Evolutionary conservation across 2,888 invertebrate genomes (phyloP).

Genomic region (Steromphala cineraria): DNA sequence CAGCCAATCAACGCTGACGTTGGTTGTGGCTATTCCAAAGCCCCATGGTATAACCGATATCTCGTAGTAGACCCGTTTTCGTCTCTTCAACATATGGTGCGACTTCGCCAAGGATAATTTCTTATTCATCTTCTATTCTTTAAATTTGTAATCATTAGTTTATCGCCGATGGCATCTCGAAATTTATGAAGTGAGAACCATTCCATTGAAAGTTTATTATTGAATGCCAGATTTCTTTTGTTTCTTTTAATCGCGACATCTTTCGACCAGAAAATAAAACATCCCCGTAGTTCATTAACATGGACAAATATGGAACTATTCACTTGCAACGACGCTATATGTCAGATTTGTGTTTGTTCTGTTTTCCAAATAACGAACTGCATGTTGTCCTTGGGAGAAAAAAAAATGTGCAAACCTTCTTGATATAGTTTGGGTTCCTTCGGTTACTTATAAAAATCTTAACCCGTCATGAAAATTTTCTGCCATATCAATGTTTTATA

Average conservation of each 20-base stretch:
- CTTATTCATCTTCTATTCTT: background rate
- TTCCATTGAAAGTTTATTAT: background rate
- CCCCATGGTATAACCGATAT: background rate
- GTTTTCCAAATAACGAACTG: too few species aligned
- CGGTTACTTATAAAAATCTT: too few species aligned
- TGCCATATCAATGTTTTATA: too few species aligned
- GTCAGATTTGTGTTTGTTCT: too few species aligned
- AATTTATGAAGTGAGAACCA: background rate
- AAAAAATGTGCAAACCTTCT: too few species aligned
- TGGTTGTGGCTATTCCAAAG: constrained; percentile 3
- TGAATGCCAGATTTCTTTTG: background rate
- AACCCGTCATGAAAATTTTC: too few species aligned
- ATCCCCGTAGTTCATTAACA: too few species aligned
- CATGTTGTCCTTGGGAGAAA: too few species aligned
- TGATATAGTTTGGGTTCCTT: too few species aligned
- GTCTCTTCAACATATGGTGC: constrained; percentile 3
- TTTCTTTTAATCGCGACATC: background rate
- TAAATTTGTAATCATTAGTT: background rate
- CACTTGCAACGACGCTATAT: too few species aligned
- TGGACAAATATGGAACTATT: too few species aligned
- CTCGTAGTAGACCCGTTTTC: background rate
- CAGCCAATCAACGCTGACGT: background rate
- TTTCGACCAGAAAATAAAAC: too few species aligned
- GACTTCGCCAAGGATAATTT: background rate
- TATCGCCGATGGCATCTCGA: constrained; percentile 9